phyloP scores from a whole-genome alignment of 2,113 vertebrate species.

The Pluvialis apricaria region DNA sequence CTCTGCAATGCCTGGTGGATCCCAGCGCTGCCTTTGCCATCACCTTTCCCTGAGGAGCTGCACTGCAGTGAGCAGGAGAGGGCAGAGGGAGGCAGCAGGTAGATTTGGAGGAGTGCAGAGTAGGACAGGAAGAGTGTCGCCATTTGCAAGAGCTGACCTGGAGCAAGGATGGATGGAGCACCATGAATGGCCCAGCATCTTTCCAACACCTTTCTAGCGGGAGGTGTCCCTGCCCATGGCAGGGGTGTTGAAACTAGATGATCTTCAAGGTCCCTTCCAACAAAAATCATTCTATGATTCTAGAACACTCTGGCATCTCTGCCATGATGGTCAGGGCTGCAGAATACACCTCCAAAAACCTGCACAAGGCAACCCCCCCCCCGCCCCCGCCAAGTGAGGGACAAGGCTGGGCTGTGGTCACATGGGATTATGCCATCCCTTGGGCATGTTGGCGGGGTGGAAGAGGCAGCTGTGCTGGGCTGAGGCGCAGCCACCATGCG shows the following conservation, averaged over 20 bases:
- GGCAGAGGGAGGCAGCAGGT: background rate
- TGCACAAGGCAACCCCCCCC: background rate
- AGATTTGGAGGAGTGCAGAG: background rate
- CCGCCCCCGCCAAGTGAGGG: fast-evolving
- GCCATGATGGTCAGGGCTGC: background rate
- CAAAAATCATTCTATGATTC: background rate
- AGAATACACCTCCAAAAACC: background rate
- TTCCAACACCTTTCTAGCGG: background rate
- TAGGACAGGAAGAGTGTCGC: background rate
- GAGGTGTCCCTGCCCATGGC: background rate
- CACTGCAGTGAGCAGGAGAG: background rate
- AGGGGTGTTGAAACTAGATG: background rate
- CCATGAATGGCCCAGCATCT: fast-evolving
- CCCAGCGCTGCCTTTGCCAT: background rate
- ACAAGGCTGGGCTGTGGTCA: background rate
- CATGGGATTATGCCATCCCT: background rate
- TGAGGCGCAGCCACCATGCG: fast-evolving
- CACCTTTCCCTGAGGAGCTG: background rate
- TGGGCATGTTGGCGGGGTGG: fast-evolving
- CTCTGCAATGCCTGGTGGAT: background rate
- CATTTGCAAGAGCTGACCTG: background rate
- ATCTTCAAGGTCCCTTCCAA: background rate
- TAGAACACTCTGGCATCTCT: background rate
- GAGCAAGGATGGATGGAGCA: background rate
- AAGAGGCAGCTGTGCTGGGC: background rate